These are phyloP conservation scores for Diabrotica undecimpunctata DNA, from an alignment of 1,140 invertebrate genomes.

Conservation along the genomic window DNA sequence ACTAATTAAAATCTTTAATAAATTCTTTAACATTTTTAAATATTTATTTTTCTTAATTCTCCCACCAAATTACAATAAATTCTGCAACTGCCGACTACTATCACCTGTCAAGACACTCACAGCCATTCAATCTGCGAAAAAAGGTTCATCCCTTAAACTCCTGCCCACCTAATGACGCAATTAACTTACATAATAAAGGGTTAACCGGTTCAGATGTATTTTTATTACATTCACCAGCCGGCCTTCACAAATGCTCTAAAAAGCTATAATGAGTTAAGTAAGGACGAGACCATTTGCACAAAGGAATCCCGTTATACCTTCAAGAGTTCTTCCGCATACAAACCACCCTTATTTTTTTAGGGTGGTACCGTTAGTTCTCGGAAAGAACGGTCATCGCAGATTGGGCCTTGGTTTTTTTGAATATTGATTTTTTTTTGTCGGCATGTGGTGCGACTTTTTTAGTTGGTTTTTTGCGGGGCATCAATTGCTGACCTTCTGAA, in stretches of 20 bases:
- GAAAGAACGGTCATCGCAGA: neutral
- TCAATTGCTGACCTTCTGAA: neutral
- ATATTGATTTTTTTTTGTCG: slow-evolving; percentile 1
- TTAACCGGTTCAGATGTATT: neutral
- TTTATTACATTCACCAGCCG: slow-evolving; percentile 1
- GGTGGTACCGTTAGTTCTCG: neutral
- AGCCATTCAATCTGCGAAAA: neutral
- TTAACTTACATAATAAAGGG: slow-evolving; percentile 1
- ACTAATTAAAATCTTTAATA: no score
- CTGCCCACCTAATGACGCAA: neutral
- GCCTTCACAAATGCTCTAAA: slow-evolving; percentile 2
- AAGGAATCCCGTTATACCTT: neutral
- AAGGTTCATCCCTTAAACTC: neutral
- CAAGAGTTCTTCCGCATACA: slow-evolving; percentile 1
- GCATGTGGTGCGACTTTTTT: neutral
- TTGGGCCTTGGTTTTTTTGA: neutral
- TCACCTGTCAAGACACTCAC: neutral
- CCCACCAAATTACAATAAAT: no score
- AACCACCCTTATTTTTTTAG: slow-evolving; percentile 1
- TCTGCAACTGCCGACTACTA: neutral
- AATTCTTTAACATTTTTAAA: no score
- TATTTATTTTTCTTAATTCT: no score
- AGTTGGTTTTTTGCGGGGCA: neutral
- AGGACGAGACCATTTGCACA: neutral
- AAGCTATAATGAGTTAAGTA: neutral